Conservation (phyloP, 2,797 vertebrate species). For the Peromyscus aztecus region DNA sequence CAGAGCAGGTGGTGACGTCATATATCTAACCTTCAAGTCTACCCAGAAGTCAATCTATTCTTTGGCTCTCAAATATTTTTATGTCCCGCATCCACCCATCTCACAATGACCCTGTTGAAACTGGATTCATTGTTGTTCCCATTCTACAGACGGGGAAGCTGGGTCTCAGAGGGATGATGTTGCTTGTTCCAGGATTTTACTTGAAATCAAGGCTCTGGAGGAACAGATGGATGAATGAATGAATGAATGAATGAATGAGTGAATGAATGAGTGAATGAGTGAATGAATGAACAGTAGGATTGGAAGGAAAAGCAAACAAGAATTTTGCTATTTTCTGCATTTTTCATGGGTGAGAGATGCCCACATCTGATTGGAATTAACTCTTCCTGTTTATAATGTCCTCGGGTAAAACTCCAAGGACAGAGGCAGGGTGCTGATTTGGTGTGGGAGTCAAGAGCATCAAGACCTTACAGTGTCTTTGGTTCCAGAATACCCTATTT, state of each 20-base stretch:
- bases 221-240: background rate
- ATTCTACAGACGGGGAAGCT: background rate
- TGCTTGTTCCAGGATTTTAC: background rate
- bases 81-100: background rate
- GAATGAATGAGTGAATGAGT: background rate
- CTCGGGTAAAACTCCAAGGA: background rate
- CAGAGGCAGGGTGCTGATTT: background rate
- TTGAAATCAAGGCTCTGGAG: background rate
- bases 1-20: background rate
- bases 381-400: background rate
- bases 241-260: background rate
- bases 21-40: background rate
- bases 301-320: background rate
- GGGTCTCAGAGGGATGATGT: background rate
- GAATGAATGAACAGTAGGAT: background rate
- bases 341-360: background rate
- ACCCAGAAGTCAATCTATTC: background rate
- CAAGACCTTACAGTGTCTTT: background rate
- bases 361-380: background rate
- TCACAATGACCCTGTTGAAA: background rate
- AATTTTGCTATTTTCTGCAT: background rate
- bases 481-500: background rate
- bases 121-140: background rate
- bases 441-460: background rate
- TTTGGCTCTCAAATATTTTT: background rate